Base-by-base conservation (phyloP, 2,113 vertebrate genomes). In the Indri indri region DNA sequence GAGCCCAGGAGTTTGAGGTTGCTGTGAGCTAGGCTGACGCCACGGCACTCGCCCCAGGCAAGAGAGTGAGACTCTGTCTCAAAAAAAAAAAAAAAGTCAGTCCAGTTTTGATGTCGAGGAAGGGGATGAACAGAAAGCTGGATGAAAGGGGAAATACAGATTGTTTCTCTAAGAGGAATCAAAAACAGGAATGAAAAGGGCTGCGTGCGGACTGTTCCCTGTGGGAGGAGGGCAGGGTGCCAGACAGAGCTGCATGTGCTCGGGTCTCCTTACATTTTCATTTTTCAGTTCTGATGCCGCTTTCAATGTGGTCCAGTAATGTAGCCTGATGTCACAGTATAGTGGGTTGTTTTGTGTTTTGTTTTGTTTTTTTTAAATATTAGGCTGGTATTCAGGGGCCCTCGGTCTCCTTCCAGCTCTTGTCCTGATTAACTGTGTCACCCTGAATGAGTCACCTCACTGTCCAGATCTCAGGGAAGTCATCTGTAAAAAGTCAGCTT, bases 391-490 rank as follows among this genome's bases (percentile, higher is more conserved):
- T 42, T 23, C 12, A 14, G 37, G 18, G 40, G 61, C 30, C 80
- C 37, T 4, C 0, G 0, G 42, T 45, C 34, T 20, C n/a, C 4
- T 40, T 20, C 22, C 7, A 23, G 57, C 71, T 14, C 17, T 34
- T 0, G 16, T 57, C 37, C 57, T 57, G 59, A 6, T 32, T 30
- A 40, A 16, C 8, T 1, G 2, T 16, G 25, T 52, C 8, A 52
- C 66, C 6, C 0, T 8, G 18, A 40, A 34, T 16, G 30, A 59
- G 65, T 2, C 2, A 1, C 17, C 32, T 27, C 1, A 1, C 52
- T 40, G 8, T 7, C 8, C 14, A 37, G 12, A 37, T 42, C 52
- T 37, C 45, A 0, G 50, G 22, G 9, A 34, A 11, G 16, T 34
- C 45, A 0, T 32, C 50, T 83, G 42, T 3, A n/a, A 12, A 30